These are phyloP conservation scores for Tapera naevia DNA, from an alignment of 2,797 vertebrate genomes.

Conservation along the genomic window DNA sequence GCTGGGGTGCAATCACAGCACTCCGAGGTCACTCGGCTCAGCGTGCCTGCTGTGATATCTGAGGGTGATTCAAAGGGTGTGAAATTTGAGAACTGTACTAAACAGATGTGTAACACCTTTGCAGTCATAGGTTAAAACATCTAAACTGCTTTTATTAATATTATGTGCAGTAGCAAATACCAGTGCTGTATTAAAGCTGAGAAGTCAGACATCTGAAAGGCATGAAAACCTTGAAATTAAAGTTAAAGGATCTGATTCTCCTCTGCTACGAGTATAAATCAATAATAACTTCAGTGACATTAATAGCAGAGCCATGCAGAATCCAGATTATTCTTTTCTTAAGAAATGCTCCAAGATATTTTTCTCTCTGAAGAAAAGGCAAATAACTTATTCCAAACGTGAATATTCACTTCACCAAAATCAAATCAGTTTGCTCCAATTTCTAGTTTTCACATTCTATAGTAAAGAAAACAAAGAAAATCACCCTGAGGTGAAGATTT, in stretches of 20 bases:
- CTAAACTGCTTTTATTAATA: slow-evolving; percentile 58
- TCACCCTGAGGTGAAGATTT: background rate
- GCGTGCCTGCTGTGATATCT: background rate
- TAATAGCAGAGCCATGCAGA: background rate
- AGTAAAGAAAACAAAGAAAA: background rate
- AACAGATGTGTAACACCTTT: slow-evolving; percentile 54
- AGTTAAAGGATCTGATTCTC: slow-evolving; percentile 11
- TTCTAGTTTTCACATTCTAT: background rate
- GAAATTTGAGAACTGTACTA: slow-evolving; percentile 24
- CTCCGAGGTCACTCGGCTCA: background rate
- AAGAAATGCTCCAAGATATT: background rate
- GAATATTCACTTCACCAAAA: background rate
- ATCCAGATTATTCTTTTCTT: background rate
- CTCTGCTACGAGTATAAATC: background rate
- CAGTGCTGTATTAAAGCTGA: background rate
- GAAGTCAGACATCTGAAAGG: background rate
- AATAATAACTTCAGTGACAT: background rate
- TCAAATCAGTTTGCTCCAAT: background rate
- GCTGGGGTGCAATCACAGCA: background rate
- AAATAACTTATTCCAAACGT: background rate
- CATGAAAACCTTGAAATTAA: slow-evolving; percentile 14
- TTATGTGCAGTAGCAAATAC: slow-evolving; percentile 19
- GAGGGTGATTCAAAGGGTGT: background rate
- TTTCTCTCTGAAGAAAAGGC: background rate
- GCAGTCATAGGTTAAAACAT: slow-evolving; percentile 52